phyloP scores from a whole-genome alignment of 2,113 vertebrate genomes.

The Manacus vitellinus region DNA sequence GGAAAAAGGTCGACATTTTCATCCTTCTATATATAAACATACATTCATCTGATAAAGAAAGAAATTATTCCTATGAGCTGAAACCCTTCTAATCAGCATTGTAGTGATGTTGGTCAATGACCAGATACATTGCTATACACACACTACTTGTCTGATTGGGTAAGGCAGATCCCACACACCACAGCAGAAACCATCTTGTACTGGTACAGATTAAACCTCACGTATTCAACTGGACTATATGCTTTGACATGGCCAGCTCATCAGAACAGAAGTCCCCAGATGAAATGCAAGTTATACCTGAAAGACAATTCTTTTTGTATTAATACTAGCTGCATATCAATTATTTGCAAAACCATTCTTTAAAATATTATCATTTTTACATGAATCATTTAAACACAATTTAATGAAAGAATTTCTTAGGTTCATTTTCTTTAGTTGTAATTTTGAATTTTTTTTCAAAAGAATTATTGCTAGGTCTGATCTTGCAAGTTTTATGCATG shows the following conservation, averaged over 20 bases:
- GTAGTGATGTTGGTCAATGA: background rate
- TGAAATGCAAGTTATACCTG: background rate
- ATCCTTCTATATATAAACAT: background rate
- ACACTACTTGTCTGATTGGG: background rate
- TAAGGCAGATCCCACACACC: background rate
- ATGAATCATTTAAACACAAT: background rate
- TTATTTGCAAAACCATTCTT: background rate
- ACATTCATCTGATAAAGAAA: background rate
- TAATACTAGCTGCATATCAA: background rate
- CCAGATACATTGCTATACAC: background rate
- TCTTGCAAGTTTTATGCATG: background rate
- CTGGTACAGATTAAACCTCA: background rate
- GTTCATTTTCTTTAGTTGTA: background rate
- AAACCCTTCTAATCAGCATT: background rate
- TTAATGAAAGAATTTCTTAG: background rate
- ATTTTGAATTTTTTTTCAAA: background rate
- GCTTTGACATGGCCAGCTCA: background rate
- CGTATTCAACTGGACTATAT: background rate
- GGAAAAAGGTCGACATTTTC: background rate
- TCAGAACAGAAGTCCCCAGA: background rate
- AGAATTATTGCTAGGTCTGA: background rate
- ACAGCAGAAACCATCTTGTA: background rate
- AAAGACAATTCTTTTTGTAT: background rate
- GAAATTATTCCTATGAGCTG: background rate
- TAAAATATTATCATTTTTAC: background rate